Percentiles rank a stretch among this genome's conserved stretches.
Evolutionary conservation across 2,113 vertebrate species (phyloP).

Genomic region (Chaetodon auriga): DNA sequence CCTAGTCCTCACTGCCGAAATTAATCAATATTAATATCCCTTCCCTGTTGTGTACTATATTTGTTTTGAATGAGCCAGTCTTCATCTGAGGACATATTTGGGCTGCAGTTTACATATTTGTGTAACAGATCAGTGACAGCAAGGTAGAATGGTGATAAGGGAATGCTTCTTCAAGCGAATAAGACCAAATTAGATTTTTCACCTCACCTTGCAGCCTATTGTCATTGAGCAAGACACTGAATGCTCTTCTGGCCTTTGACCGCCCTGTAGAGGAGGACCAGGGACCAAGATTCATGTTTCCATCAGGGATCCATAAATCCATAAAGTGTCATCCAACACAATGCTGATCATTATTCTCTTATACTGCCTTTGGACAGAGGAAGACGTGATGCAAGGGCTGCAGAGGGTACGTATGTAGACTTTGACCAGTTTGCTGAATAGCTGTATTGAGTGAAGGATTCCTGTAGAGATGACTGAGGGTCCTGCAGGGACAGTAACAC

Average conservation of each 20-base stretch:
- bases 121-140: slow-evolving; percentile 6
- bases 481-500: background rate
- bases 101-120: slow-evolving; percentile 32
- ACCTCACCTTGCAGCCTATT: background rate
- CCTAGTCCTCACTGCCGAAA: slow-evolving; percentile 16
- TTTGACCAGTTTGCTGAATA: background rate
- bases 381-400: background rate
- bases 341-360: background rate
- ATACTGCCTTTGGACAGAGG: background rate
- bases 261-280: background rate
- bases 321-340: background rate
- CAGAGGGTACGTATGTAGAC: background rate
- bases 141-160: background rate
- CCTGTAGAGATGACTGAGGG: background rate
- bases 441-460: background rate
- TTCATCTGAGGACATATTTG: slow-evolving; percentile 31
- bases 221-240: background rate
- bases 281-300: background rate
- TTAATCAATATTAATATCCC: slow-evolving; percentile 45
- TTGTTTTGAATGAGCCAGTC: background rate
- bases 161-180: background rate
- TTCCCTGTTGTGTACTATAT: background rate
- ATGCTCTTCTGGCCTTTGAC: background rate
- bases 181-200: background rate
- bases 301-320: background rate